phyloP scores from a whole-genome alignment of 2,888 invertebrate genomes.

The Tipula confusa region DNA sequence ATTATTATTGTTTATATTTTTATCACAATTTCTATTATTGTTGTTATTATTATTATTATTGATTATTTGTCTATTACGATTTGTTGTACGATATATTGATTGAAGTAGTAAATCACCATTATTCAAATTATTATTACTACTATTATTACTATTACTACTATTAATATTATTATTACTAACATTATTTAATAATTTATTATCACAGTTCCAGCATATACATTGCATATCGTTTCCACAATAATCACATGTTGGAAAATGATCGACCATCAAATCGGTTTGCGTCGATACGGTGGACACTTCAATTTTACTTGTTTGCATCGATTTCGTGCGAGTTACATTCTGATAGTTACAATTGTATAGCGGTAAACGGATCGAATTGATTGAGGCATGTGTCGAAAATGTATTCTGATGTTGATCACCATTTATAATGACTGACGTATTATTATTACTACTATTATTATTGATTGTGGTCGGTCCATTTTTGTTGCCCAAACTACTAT shows the following conservation, averaged over 20 bases:
- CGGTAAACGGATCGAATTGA: slow-evolving; percentile 40
- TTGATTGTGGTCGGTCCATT: not conserved
- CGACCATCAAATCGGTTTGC: slow-evolving; percentile 42
- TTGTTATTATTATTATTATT: slow-evolving; percentile 49
- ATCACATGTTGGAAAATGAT: slow-evolving; percentile 38
- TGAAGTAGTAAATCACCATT: slow-evolving; percentile 55
- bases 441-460: not conserved
- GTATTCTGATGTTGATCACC: slow-evolving; percentile 31
- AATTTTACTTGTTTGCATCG: slow-evolving; percentile 40
- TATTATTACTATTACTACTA: slow-evolving; percentile 32
- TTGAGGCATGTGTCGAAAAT: slow-evolving; percentile 35
- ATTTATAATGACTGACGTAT: not conserved
- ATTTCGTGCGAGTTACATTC: slow-evolving; percentile 36
- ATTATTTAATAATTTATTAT: slow-evolving; percentile 33
- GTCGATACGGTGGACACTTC: slow-evolving; percentile 50
- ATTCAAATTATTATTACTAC: slow-evolving; percentile 40
- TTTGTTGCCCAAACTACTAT: not conserved
- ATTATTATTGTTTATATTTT: slow-evolving; percentile 30
- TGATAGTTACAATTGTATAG: slow-evolving; percentile 36
- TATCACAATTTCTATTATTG: slow-evolving; percentile 42
- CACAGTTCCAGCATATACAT: slow-evolving; percentile 46
- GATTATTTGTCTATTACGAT: slow-evolving; percentile 51
- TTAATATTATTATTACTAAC: slow-evolving; percentile 28
- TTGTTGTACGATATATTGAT: slow-evolving; percentile 55
- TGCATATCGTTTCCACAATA: slow-evolving; percentile 48